Evolutionary conservation across 2,113 vertebrate species (phyloP).

Genomic region (Phalacrocorax carbo): DNA sequence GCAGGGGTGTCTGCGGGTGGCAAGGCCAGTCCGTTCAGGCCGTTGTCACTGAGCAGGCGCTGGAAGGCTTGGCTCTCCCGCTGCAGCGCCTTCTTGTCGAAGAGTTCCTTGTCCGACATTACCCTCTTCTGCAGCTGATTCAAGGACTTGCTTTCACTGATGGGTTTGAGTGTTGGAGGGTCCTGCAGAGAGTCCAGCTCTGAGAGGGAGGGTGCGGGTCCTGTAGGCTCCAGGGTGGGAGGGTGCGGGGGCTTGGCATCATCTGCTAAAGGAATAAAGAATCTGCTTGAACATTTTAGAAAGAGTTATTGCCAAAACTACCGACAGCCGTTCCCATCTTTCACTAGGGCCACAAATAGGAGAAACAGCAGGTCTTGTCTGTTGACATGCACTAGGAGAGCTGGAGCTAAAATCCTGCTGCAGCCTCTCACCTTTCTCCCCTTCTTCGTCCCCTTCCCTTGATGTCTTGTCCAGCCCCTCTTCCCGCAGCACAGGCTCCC

Average conservation of each 20-base stretch:
- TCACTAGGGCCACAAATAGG: not conserved
- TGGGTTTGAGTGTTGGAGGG: constrained; percentile 90
- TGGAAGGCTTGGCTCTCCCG: constrained; percentile 73
- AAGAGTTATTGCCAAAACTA: constrained; percentile 2
- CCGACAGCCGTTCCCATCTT: not conserved
- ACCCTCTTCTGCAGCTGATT: constrained; percentile 79
- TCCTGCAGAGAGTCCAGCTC: constrained; percentile 85
- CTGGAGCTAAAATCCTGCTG: not conserved
- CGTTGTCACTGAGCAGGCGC: constrained; percentile 64
- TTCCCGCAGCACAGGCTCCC: constrained; percentile 68
- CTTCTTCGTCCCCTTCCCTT: constrained; percentile 68
- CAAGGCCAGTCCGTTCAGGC: constrained; percentile 78
- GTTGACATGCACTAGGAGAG: not conserved
- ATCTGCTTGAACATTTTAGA: constrained; percentile 66
- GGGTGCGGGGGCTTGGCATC: constrained; percentile 86
- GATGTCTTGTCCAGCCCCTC: constrained; percentile 70
- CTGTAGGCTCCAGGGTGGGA: constrained; percentile 92
- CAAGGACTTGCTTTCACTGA: constrained; percentile 78
- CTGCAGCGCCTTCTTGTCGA: constrained; percentile 74
- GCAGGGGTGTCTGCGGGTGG: constrained; percentile 19
- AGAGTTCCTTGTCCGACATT: constrained; percentile 75
- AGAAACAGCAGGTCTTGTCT: not conserved
- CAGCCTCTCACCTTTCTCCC: constrained; percentile 71
- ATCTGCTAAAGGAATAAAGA: constrained; percentile 79
- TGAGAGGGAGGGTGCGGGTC: constrained; percentile 84